Base-by-base conservation (phyloP, 2,113 vertebrate species). In the Cyprinus carpio region DNA sequence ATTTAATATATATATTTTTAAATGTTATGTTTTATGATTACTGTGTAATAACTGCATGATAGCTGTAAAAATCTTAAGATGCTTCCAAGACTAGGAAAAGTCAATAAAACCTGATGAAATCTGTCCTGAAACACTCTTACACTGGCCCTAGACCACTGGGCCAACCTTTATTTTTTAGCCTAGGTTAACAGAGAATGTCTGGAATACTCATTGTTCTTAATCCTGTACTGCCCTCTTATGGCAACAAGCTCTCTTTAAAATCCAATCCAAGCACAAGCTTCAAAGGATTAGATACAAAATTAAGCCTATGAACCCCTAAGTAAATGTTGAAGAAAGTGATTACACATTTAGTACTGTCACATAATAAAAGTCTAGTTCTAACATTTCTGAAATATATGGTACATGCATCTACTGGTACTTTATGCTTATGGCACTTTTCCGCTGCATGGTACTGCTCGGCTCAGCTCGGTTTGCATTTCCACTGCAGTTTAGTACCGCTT, bases 141-240 rank as follows among this genome's bases (percentile, higher is more conserved):
- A 27, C 25, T 62, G 23, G 9, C 60, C 60, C n/a, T 27, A 11
- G n/a, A 27, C n/a, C 64, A 67, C 13, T 71, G 5, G 34, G 69
- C 20, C 34, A 43, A 37, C 8, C 31, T 37, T 69, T 40, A n/a
- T 3, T 12, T 49, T 9, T 69, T 29, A 10, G 16, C 9, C 15
- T 3, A 20, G 29, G 29, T 34, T 67, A 67, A 6, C 11, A 69
- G 15, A 34, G 79, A 67, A 81, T 25, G 20, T 4, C 64, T 27
- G 2, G 37, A 67, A 9, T 46, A 23, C 29, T 65, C 74, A 18
- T 60, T 3, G 29, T 84, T 58, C 5, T n/a, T n/a, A 29, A 75
- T 23, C 29, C 37, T 86, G 56, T 29, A 56, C 43, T 80, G 85
- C 88, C 83, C 82, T 89, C 89, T 89, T 37, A 46, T 90, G 90